These are phyloP conservation scores for Dipodomys spectabilis DNA, from an alignment of 2,113 vertebrate species.

Conservation along the genomic window DNA sequence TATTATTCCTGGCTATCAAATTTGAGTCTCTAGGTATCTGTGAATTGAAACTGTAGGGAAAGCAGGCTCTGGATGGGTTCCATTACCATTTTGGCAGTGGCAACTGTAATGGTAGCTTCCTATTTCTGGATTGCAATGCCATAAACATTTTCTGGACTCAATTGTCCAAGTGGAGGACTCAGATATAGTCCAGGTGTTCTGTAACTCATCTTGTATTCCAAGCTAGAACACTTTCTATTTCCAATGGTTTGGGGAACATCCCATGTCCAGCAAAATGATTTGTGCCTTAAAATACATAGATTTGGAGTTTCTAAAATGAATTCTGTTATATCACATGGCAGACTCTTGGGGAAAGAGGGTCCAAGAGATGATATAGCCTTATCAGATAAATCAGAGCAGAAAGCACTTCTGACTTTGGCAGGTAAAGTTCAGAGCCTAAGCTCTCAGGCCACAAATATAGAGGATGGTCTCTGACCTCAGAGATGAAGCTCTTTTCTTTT, in stretches of 20 bases:
- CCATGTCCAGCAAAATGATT: neutral
- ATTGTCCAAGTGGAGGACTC: neutral
- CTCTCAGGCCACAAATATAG: neutral
- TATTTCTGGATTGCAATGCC: neutral
- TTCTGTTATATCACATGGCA: neutral
- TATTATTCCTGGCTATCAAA: neutral
- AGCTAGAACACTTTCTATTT: neutral
- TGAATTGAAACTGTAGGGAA: neutral
- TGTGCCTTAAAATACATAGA: neutral
- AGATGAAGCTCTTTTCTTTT: neutral
- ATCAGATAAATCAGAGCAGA: neutral
- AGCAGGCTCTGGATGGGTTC: neutral
- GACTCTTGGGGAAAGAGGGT: neutral
- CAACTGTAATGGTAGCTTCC: neutral
- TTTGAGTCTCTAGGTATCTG: neutral
- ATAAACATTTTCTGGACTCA: neutral
- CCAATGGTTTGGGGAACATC: neutral
- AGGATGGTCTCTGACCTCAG: neutral
- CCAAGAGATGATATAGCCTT: neutral
- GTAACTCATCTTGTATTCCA: neutral
- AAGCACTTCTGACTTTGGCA: neutral
- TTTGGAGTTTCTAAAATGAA: conserved; percentile 34
- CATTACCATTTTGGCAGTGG: neutral
- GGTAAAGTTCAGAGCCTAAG: neutral
- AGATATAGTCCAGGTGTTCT: neutral